phyloP scores from a whole-genome alignment of 2,797 vertebrate species.

The Microhierax caerulescens region DNA sequence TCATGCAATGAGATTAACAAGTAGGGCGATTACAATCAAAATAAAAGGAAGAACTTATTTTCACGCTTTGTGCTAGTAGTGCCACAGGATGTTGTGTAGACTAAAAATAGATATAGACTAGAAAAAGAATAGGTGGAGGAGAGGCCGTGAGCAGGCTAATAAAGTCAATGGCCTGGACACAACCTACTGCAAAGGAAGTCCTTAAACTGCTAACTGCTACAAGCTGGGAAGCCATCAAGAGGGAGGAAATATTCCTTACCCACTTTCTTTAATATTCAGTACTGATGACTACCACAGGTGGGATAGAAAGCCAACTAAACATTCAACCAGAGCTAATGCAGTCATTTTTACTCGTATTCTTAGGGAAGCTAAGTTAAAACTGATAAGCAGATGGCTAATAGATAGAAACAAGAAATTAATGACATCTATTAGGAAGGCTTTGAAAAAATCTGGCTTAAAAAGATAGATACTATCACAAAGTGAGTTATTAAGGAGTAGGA shows the following conservation, averaged over 20 bases:
- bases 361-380: not conserved
- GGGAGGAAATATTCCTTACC: not conserved
- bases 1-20: not conserved
- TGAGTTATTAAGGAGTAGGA: not conserved
- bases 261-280: not conserved
- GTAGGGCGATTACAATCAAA: not conserved
- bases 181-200: not conserved
- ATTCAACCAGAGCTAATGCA: not conserved
- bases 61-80: not conserved
- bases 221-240: not conserved
- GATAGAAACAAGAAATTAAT: not conserved
- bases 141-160: not conserved
- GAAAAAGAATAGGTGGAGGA: not conserved
- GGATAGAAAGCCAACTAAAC: not conserved
- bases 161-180: not conserved
- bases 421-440: not conserved
- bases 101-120: not conserved
- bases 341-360: not conserved
- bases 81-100: not conserved
- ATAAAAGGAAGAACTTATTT: not conserved
- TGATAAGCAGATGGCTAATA: not conserved
- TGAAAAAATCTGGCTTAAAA: not conserved
- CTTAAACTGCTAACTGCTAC: not conserved
- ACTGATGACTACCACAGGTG: not conserved
- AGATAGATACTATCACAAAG: not conserved